phyloP scores from a whole-genome alignment of 2,888 invertebrate genomes.

The Therioaphis trifolii region DNA sequence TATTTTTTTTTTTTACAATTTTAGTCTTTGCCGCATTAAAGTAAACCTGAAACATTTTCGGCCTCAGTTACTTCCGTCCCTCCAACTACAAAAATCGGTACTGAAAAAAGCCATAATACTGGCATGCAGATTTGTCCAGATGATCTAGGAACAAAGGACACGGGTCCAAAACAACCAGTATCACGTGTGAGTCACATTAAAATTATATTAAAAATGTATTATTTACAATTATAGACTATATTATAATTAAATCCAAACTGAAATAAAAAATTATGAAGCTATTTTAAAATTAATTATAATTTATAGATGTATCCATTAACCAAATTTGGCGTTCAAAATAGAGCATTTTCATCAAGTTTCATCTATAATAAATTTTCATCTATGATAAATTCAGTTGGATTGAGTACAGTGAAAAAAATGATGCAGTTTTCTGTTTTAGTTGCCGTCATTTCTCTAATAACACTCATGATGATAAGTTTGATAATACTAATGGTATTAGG shows the following conservation, averaged over 20 bases:
- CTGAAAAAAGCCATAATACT: constrained; percentile 16
- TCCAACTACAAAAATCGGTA: background rate
- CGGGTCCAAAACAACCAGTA: constrained; percentile 1
- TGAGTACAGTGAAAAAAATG: too few species aligned
- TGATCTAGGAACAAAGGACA: constrained; percentile 10
- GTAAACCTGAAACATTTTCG: constrained; percentile 5
- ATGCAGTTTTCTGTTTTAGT: constrained; percentile 12
- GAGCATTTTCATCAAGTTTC: constrained; percentile 20
- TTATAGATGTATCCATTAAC: constrained; percentile 5
- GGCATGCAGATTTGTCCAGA: constrained; percentile 11
- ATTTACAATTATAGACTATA: too few species aligned
- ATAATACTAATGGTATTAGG: constrained; percentile 16
- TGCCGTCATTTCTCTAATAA: background rate
- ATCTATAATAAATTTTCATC: too few species aligned
- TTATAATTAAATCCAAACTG: too few species aligned
- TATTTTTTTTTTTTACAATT: constrained; percentile 2
- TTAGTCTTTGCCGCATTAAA: constrained; percentile 5
- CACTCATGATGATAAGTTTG: constrained; percentile 11
- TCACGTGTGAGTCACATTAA: background rate
- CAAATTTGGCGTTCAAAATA: constrained; percentile 7
- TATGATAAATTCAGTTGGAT: too few species aligned
- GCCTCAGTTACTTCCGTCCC: background rate
- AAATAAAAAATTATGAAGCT: too few species aligned
- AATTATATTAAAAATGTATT: background rate
- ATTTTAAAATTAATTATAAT: constrained; percentile 2